Evolutionary conservation across 2,888 invertebrate species (phyloP).

Genomic region (Lithodes maja): DNA sequence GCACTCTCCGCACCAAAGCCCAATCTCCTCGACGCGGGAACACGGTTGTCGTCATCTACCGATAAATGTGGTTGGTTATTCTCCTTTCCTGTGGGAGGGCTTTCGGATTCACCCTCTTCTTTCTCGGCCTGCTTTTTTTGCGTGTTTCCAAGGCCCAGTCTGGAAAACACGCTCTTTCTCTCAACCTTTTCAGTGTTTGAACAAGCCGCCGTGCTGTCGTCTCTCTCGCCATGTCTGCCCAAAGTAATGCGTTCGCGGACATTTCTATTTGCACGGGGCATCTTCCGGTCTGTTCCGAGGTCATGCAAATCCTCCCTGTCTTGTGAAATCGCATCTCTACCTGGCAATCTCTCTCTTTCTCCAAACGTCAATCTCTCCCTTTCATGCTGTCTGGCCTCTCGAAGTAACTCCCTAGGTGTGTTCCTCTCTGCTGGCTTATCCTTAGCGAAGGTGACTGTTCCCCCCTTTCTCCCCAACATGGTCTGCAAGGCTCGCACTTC

Average conservation of each 20-base stretch:
- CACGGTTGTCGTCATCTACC: no score
- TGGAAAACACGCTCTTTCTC: constrained; percentile 44
- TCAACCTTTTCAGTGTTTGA: neutral
- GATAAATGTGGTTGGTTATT: neutral
- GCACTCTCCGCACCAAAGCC: no score
- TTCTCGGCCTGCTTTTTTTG: neutral
- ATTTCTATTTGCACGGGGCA: no score
- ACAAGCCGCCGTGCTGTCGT: neutral
- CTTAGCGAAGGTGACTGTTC: constrained; percentile 29
- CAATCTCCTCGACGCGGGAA: no score
- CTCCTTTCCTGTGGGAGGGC: neutral
- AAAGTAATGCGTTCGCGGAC: no score
- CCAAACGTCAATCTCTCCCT: no score
- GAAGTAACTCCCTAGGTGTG: neutral
- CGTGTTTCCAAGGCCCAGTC: constrained; percentile 18
- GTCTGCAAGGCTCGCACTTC: constrained; percentile 30
- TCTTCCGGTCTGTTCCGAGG: no score
- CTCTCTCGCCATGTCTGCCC: neutral
- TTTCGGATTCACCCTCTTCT: neutral
- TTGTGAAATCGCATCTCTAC: no score
- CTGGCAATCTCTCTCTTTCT: no score
- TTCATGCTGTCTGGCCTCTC: neutral
- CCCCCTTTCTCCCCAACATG: constrained; percentile 41
- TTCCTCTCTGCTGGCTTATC: constrained; percentile 18
- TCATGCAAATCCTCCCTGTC: no score